Evolutionary conservation across 2,113 vertebrate species (phyloP).

Genomic region (Etheostoma spectabile): DNA sequence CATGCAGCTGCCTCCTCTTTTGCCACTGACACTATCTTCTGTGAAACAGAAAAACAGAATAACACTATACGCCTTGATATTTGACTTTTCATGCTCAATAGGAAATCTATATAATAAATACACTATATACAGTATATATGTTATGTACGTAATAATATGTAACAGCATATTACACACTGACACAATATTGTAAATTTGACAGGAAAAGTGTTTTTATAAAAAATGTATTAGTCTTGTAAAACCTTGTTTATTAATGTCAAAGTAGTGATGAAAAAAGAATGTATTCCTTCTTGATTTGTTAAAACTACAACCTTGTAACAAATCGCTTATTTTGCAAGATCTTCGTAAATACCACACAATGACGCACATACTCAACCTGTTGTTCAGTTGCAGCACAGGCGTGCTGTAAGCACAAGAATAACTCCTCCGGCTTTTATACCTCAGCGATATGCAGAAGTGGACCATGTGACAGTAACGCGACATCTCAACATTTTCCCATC

Average conservation of each 20-base stretch:
- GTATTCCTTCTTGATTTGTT: neutral
- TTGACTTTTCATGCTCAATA: neutral
- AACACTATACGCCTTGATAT: neutral
- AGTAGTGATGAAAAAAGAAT: neutral
- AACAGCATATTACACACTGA: neutral
- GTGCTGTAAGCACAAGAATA: slow-evolving; percentile 74
- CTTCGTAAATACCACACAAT: neutral
- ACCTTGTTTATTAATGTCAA: neutral
- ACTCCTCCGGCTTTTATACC: slow-evolving; percentile 79
- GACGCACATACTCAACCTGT: neutral
- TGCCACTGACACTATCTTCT: neutral
- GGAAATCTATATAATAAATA: neutral
- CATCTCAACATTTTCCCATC: slow-evolving; percentile 68
- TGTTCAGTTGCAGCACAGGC: slow-evolving; percentile 11
- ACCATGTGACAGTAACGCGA: slow-evolving; percentile 72
- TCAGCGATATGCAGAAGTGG: slow-evolving; percentile 70
- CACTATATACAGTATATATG: too few species aligned
- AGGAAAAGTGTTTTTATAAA: neutral
- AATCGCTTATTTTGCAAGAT: neutral
- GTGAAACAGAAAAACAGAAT: slow-evolving; percentile 6
- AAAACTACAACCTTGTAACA: neutral
- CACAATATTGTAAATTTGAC: neutral
- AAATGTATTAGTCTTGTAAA: too few species aligned
- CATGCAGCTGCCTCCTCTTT: neutral
- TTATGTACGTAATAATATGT: neutral